Base-by-base conservation (phyloP, 2,888 invertebrate species). In the Zaprionus obscuricornis region DNA sequence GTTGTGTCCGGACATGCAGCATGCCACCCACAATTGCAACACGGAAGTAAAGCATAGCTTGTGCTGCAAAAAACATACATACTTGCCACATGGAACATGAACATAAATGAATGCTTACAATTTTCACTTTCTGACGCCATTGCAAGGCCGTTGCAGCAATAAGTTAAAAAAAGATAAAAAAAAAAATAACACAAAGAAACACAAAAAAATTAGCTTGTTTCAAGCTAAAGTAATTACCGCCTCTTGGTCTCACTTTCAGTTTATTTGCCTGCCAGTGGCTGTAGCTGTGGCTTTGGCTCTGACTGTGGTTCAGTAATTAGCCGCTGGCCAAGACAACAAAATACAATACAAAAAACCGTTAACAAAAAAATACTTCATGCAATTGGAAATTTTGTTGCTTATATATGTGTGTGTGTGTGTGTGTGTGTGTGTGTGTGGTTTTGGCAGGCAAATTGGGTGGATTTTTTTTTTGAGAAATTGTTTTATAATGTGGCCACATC, bases 401-500 rank as follows among this genome's bases (percentile, higher is more conserved):
- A 10, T 49, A 49, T 29, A 24, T 13, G 26, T 45, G 45, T 55
- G 20, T n/a, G 17, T 20, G n/a, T n/a, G n/a, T n/a, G n/a, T 39
- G n/a, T 4, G 5, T 39, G 20, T 6, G 8, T 20, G 20, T 13
- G 59, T 55, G 55, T 74, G 59, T 54, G 68, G 59, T 59, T 51
- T n/a, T n/a, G 46, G 68, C 63, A 73, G 66, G 64, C 64, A 82
- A 79, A 85, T 78, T 78, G 71, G 76, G 69, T 79, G 85, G 63
- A 64, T 63, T 74, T 71, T 66, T 72, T 22, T 45, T 51, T 70
- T 75, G 58, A 46, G 60, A 79, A 81, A 85, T 85, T 67, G 74
- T 84, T 81, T 84, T 84, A 66, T 71, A 81, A 84, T 78, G 65
- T 77, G 65, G 60, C 77, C 74, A 64, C 66, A 71, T 54, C 70